These are phyloP conservation scores for Petaurus breviceps DNA, from an alignment of 2,113 vertebrate genomes.

Conservation along the genomic window DNA sequence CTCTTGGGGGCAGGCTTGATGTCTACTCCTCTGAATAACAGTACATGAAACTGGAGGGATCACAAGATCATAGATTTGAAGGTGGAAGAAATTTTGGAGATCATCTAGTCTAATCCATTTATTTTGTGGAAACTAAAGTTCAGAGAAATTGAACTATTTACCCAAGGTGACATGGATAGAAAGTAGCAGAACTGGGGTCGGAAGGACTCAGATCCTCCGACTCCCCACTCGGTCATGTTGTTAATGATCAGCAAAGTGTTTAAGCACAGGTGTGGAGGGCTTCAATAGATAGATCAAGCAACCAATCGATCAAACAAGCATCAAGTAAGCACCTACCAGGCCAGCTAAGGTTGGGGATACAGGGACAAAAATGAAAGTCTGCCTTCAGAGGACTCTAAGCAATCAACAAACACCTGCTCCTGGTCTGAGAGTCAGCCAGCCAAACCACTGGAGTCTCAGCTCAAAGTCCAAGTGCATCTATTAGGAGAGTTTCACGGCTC, in stretches of 20 bases:
- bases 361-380: not conserved
- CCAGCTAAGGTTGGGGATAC: not conserved
- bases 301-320: not conserved
- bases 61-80: not conserved
- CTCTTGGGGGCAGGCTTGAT: not conserved
- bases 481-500: not conserved
- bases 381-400: not conserved
- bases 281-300: not conserved
- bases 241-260: not conserved
- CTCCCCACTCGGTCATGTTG: not conserved
- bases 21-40: not conserved
- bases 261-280: not conserved
- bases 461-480: not conserved
- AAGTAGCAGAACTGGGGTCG: not conserved
- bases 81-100: not conserved
- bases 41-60: not conserved
- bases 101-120: not conserved
- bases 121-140: not conserved
- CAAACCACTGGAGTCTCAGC: not conserved
- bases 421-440: not conserved
- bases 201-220: not conserved
- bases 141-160: not conserved
- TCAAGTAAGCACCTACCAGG: not conserved
- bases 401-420: not conserved
- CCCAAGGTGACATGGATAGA: not conserved